Base-by-base conservation (phyloP, 2,888 invertebrate genomes). In the Drosophila neonasuta region DNA sequence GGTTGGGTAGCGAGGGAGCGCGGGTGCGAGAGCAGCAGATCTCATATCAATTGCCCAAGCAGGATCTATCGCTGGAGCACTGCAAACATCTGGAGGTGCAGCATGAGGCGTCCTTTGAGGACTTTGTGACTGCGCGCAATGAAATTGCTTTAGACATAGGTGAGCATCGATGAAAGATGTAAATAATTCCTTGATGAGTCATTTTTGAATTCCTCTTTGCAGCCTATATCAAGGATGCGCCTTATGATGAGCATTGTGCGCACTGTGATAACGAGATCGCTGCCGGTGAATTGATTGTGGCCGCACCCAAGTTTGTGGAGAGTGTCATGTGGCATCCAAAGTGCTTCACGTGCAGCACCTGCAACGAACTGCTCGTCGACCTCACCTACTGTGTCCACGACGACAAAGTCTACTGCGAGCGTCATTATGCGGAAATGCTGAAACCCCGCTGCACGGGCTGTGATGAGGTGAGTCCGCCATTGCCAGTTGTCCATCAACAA, bases 131-230 rank as follows among this genome's bases (percentile, higher is more conserved):
- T 54, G 96, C 96, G 58, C 93, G 99, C 56, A 99, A 99, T 91
- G 97, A 98, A 92, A 96, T 97, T 84, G 97, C 98, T 42, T 93
- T 99, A 88, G 99, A 99, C 91, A 97, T 99, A 88, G 99, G 97
- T 91, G 90, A 88, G 89, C 90, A 0, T 3, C 0, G 9, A 9
- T 15, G 6, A 5, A 8, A 24, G 10, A 6, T 17, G 1, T 5
- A 9, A 9, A 3, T 2, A 8, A n/a, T n/a, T 15, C 29, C 2
- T n/a, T 13, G 9, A 49, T 15, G 3, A 15, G 11, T 32, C 11
- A n/a, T 3, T 36, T 10, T 6, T 24, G 24, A 11, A n/a, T 29
- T 63, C 10, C 20, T 34, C 4, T 7, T n/a, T 48, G 15, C 45
- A 93, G 93, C 93, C 85, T 91, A 92, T 76, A 93, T 93, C 51